Conservation (phyloP, 2,113 vertebrate species). For the Terrapene triunguis region DNA sequence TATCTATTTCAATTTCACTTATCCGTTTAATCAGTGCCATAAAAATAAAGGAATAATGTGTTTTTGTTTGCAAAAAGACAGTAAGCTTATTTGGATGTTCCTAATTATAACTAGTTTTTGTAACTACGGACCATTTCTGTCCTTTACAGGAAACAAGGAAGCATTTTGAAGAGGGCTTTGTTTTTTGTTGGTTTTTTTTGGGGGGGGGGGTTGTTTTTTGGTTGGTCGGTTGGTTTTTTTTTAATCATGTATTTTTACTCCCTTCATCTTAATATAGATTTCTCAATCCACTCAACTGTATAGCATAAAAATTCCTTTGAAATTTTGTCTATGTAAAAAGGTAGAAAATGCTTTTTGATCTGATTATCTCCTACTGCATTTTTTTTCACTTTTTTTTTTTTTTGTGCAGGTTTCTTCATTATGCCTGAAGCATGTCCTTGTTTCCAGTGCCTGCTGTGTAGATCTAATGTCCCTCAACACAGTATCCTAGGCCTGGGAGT, state of each 20-base stretch:
- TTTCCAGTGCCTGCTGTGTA: slow-evolving; percentile 57
- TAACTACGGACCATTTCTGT: background rate
- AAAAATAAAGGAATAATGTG: background rate
- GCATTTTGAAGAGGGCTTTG: background rate
- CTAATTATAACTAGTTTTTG: background rate
- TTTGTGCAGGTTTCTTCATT: slow-evolving; percentile 3
- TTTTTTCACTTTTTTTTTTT: background rate
- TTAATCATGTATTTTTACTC: background rate
- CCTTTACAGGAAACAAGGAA: accelerated
- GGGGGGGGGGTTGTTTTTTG: background rate
- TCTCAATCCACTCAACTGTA: background rate
- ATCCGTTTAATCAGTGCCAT: background rate
- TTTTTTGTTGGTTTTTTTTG: background rate
- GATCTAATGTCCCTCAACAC: slow-evolving; percentile 61
- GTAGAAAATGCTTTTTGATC: slow-evolving; percentile 19
- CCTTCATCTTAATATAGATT: background rate
- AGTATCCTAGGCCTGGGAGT: slow-evolving; percentile 64
- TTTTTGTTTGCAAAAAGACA: background rate
- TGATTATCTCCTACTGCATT: background rate
- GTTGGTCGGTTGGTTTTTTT: background rate
- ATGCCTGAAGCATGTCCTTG: slow-evolving; percentile 32
- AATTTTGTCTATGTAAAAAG: background rate
- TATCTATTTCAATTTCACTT: background rate
- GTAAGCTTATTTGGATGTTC: background rate
- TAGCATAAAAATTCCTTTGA: background rate